These are phyloP conservation scores for Drosophila helvetica DNA, from an alignment of 2,888 invertebrate species.

Conservation along the genomic window DNA sequence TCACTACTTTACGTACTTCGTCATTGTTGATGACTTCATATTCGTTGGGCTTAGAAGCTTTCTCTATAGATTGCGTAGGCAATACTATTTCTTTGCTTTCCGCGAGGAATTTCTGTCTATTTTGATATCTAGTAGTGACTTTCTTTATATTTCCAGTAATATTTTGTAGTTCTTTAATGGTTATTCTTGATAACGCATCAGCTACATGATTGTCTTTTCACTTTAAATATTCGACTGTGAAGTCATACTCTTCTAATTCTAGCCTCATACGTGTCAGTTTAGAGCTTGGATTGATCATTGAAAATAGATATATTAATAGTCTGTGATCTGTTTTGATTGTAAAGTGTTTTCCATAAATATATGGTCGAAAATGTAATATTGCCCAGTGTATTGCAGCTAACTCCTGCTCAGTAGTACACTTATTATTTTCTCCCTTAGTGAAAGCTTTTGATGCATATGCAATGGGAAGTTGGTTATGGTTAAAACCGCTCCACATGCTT, in stretches of 20 bases:
- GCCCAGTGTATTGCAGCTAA: slow-evolving; percentile 5
- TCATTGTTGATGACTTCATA: slow-evolving; percentile 8
- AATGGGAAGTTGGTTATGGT: slow-evolving; percentile 1
- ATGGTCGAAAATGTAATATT: slow-evolving; percentile 7
- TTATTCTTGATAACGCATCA: not conserved
- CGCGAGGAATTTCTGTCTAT: slow-evolving; percentile 9
- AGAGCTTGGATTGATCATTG: slow-evolving; percentile 13
- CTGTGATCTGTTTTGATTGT: slow-evolving; percentile 6
- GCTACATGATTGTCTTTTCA: too few relatives aligned
- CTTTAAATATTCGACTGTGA: too few relatives aligned
- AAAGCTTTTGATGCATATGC: not conserved
- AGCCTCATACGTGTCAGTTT: slow-evolving; percentile 1
- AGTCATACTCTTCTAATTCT: slow-evolving; percentile 6
- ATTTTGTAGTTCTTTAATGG: not conserved
- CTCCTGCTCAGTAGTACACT: slow-evolving; percentile 1
- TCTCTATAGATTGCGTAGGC: slow-evolving; percentile 7
- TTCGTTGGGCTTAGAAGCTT: slow-evolving; percentile 9
- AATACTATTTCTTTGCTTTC: slow-evolving; percentile 8
- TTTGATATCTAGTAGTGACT: slow-evolving; percentile 17
- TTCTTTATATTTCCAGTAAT: slow-evolving; percentile 7
- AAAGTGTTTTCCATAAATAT: slow-evolving; percentile 7
- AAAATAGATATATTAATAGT: slow-evolving; percentile 5
- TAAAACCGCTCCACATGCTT: too few relatives aligned
- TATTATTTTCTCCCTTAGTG: not conserved
- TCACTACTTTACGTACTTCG: not conserved